Evolutionary conservation across 2,888 invertebrate genomes (phyloP).

Genomic region (Trichopoda pennipes): DNA sequence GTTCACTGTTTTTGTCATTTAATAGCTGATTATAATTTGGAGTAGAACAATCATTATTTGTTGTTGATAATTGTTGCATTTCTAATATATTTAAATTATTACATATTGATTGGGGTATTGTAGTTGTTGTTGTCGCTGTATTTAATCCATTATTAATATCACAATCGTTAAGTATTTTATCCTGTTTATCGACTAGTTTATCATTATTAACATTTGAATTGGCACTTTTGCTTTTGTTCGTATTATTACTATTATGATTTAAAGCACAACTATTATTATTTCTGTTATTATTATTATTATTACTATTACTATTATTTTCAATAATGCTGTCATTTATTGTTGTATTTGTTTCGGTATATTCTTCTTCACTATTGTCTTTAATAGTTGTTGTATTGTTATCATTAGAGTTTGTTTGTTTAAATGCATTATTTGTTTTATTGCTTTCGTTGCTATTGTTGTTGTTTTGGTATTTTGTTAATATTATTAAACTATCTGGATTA

Average conservation of each 20-base stretch:
- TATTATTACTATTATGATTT: constrained; percentile 50
- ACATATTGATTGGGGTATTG: constrained; percentile 40
- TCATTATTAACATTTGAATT: constrained; percentile 56
- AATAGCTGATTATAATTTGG: background rate
- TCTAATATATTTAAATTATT: constrained; percentile 49
- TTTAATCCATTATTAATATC: constrained; percentile 56
- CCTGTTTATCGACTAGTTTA: constrained; percentile 23
- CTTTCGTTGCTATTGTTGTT: constrained; percentile 51
- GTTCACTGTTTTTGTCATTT: constrained; percentile 46
- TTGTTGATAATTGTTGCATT: constrained; percentile 50
- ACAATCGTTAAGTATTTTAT: constrained; percentile 44
- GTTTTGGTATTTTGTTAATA: constrained; percentile 48
- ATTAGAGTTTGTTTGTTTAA: constrained; percentile 44
- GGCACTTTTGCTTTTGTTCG: constrained; percentile 47
- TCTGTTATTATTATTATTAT: too few relatives aligned
- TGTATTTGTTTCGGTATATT: constrained; percentile 16
- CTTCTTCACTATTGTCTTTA: constrained; percentile 45
- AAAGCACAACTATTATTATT: constrained; percentile 40
- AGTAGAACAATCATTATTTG: background rate
- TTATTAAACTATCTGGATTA: constrained; percentile 38
- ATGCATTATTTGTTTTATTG: constrained; percentile 55
- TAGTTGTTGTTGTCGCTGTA: constrained; percentile 23
- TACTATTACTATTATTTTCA: constrained; percentile 35
- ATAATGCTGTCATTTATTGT: constrained; percentile 34
- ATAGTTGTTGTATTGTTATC: constrained; percentile 67